Evolutionary conservation across 2,113 vertebrate species (phyloP).

Genomic region (Ictalurus punctatus): DNA sequence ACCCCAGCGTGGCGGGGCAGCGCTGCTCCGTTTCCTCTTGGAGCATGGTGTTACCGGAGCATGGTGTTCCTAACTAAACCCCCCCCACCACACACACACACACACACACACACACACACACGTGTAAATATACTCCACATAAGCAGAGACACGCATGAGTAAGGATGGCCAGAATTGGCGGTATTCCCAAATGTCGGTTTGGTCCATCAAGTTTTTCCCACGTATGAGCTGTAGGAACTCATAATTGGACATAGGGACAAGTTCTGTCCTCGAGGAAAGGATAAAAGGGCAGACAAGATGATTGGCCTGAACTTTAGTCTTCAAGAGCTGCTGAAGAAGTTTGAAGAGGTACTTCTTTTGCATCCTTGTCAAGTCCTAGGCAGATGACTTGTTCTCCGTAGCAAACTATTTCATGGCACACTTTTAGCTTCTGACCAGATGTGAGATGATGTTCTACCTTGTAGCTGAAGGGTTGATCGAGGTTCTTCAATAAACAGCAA

Average conservation of each 20-base stretch:
- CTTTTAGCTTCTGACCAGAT: background rate
- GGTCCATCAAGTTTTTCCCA: background rate
- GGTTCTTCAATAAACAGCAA: background rate
- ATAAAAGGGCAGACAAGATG: conserved; percentile 73
- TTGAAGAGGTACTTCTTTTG: conserved; percentile 88
- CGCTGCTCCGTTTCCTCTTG: background rate
- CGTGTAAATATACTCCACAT: background rate
- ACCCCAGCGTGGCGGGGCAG: background rate
- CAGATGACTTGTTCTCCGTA: background rate
- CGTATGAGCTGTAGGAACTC: background rate
- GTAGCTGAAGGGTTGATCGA: background rate
- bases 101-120: too few relatives aligned
- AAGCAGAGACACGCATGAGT: background rate
- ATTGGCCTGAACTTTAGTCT: conserved; percentile 93
- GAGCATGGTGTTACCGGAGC: conserved; percentile 9
- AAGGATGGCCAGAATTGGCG: background rate
- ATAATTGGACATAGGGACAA: background rate
- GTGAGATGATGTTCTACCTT: background rate
- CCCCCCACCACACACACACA: too few relatives aligned
- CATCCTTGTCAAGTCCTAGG: background rate
- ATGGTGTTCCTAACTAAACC: background rate
- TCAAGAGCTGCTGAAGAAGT: conserved; percentile 84
- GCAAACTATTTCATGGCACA: background rate
- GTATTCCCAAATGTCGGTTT: background rate
- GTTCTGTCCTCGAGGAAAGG: background rate